phyloP scores from a whole-genome alignment of 2,888 invertebrate genomes.

The Autographa gamma region DNA sequence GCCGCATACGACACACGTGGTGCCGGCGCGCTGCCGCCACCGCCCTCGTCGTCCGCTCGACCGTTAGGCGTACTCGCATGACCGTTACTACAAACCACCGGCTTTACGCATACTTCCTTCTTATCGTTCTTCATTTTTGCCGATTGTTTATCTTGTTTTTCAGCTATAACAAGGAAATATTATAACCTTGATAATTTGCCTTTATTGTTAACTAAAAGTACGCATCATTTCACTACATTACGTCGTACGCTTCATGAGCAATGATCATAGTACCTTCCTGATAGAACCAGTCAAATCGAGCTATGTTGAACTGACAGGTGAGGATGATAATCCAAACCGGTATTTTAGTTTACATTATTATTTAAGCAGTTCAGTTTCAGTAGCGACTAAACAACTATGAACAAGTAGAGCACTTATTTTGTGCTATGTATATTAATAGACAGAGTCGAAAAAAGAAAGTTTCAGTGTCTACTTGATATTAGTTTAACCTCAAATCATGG shows the following conservation, averaged over 20 bases:
- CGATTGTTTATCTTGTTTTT: slow-evolving; percentile 79
- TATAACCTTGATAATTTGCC: slow-evolving; percentile 54
- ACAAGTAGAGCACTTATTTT: neutral
- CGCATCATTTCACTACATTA: slow-evolving; percentile 3
- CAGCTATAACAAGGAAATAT: slow-evolving; percentile 73
- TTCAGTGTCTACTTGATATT: slow-evolving; percentile 26
- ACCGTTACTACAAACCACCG: slow-evolving; percentile 80
- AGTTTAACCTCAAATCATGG: slow-evolving; percentile 29
- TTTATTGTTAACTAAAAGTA: slow-evolving; percentile 35
- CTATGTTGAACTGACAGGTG: neutral
- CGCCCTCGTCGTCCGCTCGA: slow-evolving; percentile 83
- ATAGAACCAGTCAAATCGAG: neutral
- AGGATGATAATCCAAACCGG: neutral
- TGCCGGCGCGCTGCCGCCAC: slow-evolving; percentile 71
- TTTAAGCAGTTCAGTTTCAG: neutral
- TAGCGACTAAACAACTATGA: neutral
- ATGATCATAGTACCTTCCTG: neutral
- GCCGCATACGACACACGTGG: slow-evolving; percentile 84
- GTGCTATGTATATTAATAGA: neutral
- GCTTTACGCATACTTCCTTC: slow-evolving; percentile 75
- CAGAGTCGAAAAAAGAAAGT: slow-evolving; percentile 8
- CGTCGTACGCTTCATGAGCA: neutral
- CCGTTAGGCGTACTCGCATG: slow-evolving; percentile 83
- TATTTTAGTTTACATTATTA: neutral
- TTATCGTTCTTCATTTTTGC: slow-evolving; percentile 85